Conservation (phyloP, 2,113 vertebrate genomes). For the Syngnathus floridae region DNA sequence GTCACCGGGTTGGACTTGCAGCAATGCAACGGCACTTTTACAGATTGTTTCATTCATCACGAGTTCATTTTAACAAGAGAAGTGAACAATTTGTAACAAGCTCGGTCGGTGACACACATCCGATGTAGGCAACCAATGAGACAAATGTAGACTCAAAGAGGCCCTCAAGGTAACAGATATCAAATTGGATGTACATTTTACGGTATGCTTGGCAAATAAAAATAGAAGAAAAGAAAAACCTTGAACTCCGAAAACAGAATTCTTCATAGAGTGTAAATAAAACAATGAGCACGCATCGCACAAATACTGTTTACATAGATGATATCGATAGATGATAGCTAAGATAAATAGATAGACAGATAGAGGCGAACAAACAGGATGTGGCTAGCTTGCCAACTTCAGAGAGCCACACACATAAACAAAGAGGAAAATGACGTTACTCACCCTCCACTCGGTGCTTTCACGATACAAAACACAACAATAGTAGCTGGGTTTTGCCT, state of each 20-base stretch:
- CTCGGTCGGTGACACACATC: too few species aligned
- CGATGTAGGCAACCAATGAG: too few species aligned
- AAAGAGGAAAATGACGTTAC: slow-evolving; percentile 15
- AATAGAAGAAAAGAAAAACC: not conserved
- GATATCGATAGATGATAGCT: not conserved
- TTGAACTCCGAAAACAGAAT: not conserved
- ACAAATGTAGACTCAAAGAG: too few species aligned
- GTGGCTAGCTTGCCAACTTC: slow-evolving; percentile 34
- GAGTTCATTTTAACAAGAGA: not conserved
- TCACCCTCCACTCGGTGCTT: slow-evolving; percentile 38
- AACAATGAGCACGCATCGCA: not conserved
- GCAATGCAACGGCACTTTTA: not conserved
- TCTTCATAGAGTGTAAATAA: not conserved
- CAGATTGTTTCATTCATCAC: not conserved
- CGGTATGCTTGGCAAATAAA: not conserved
- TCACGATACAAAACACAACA: slow-evolving; percentile 4
- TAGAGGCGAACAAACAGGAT: slow-evolving; percentile 13
- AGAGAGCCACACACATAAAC: not conserved
- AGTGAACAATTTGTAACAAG: not conserved
- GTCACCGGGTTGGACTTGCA: not conserved
- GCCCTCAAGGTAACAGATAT: too few species aligned
- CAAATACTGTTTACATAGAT: not conserved
- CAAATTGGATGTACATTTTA: not conserved
- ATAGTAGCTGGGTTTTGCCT: slow-evolving; percentile 8
- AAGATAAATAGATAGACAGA: too few species aligned